These are phyloP conservation scores for Thalassarche chlororhynchos DNA, from an alignment of 2,113 vertebrate genomes.

Conservation along the genomic window DNA sequence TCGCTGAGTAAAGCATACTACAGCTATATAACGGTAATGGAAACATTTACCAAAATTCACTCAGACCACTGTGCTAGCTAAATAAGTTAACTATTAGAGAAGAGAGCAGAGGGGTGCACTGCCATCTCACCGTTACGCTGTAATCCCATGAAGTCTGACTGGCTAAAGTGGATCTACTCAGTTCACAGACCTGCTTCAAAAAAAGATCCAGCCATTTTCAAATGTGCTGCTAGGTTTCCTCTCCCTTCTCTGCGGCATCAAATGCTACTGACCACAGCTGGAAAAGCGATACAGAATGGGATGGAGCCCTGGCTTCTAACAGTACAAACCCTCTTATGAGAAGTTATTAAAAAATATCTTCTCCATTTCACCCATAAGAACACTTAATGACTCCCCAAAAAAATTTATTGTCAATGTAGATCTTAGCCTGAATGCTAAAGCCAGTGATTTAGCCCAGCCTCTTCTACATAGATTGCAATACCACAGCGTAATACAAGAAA, in stretches of 20 bases:
- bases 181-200: neutral
- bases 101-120: neutral
- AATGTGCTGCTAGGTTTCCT: neutral
- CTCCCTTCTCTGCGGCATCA: neutral
- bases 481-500: neutral
- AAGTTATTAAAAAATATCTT: neutral
- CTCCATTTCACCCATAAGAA: neutral
- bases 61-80: neutral
- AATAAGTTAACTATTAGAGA: neutral
- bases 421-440: neutral
- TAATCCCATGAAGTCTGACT: neutral
- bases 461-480: neutral
- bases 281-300: neutral
- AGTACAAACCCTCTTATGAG: neutral
- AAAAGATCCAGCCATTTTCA: neutral
- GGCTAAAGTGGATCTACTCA: neutral
- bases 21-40: neutral
- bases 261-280: neutral
- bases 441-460: neutral
- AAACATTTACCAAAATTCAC: neutral
- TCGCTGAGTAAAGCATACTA: neutral
- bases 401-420: rapidly evolving
- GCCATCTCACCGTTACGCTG: neutral
- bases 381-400: neutral
- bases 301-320: neutral